phyloP scores from a whole-genome alignment of 2,888 invertebrate species.

The Drosophila colorata region DNA sequence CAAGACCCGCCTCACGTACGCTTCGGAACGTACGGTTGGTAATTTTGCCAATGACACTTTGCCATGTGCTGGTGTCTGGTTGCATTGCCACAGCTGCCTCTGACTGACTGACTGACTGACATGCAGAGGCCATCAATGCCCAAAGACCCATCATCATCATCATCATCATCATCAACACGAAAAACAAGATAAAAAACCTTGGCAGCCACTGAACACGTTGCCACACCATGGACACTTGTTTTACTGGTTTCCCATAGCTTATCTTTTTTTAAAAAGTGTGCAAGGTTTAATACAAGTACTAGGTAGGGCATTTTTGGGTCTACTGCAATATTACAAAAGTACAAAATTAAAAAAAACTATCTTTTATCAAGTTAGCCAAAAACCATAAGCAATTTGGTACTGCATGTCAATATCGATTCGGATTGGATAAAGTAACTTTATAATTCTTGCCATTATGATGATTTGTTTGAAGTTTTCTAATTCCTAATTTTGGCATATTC shows the following conservation, averaged over 20 bases:
- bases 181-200: conserved; percentile 34
- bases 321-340: no score
- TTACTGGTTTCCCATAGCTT: conserved; percentile 1
- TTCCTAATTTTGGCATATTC: no score
- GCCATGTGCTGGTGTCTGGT: conserved; percentile 39
- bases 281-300: conserved; percentile 1
- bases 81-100: conserved; percentile 46
- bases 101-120: conserved; percentile 29
- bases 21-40: conserved; percentile 39
- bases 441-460: no score
- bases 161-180: conserved; percentile 24
- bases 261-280: neutral
- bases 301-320: no score
- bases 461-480: no score
- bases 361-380: no score
- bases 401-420: no score
- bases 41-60: conserved; percentile 67
- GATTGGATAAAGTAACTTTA: no score
- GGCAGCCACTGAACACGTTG: conserved; percentile 40
- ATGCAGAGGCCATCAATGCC: conserved; percentile 56
- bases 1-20: conserved; percentile 37
- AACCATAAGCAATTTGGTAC: no score
- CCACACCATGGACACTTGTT: conserved; percentile 27
- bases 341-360: no score
- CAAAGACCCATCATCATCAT: conserved; percentile 40